phyloP scores from a whole-genome alignment of 2,113 vertebrate genomes.

The Gavialis gangeticus region DNA sequence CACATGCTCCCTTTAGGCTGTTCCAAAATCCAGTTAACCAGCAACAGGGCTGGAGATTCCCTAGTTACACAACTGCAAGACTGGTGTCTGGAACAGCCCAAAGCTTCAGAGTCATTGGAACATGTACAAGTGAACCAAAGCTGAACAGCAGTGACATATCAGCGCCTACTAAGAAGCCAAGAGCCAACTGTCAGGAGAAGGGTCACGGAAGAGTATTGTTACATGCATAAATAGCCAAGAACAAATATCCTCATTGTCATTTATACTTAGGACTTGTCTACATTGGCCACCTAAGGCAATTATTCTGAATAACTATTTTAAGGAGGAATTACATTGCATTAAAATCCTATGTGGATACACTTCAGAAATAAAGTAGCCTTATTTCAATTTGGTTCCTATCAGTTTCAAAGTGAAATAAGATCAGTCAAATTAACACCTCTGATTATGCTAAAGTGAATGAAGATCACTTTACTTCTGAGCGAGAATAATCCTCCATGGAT shows the following conservation, averaged over 20 bases:
- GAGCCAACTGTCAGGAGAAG: background rate
- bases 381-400: background rate
- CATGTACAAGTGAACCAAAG: background rate
- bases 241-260: background rate
- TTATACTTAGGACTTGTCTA: background rate
- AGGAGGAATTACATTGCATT: background rate
- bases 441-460: background rate
- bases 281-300: background rate
- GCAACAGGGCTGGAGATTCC: background rate
- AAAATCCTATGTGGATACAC: background rate
- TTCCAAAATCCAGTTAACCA: background rate
- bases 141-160: background rate
- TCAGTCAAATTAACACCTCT: background rate
- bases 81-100: background rate
- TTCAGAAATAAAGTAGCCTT: background rate
- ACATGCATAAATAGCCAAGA: background rate
- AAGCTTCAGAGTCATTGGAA: background rate
- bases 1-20: background rate
- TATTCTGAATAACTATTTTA: slow-evolving; percentile 7
- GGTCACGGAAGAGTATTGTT: background rate
- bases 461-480: background rate
- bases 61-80: background rate
- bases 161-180: background rate
- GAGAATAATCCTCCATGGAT: background rate
- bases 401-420: background rate